phyloP scores from a whole-genome alignment of 1,140 invertebrate species.

The Linepithema humile region DNA sequence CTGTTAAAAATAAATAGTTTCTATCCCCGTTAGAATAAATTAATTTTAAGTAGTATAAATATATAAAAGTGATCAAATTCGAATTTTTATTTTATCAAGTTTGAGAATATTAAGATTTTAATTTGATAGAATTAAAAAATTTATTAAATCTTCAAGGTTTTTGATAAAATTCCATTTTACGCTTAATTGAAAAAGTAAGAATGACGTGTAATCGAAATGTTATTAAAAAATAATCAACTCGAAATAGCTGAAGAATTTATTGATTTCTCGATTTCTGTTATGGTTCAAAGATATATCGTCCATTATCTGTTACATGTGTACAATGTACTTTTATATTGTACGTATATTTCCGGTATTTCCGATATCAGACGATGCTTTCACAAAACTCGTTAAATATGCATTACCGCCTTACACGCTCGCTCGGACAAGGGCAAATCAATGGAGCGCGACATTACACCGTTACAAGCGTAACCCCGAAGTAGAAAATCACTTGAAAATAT shows the following conservation, averaged over 20 bases:
- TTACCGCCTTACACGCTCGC: background rate
- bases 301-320: too few species aligned
- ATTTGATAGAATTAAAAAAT: too few species aligned
- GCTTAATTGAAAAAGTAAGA: too few species aligned
- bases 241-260: background rate
- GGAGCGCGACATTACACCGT: background rate
- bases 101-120: background rate
- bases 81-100: background rate
- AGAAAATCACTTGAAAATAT: background rate
- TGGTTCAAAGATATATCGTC: background rate
- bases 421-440: conserved; percentile 17
- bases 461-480: background rate
- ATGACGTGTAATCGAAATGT: background rate
- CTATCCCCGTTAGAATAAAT: background rate
- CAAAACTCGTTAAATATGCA: conserved; percentile 38
- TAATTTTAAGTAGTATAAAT: background rate
- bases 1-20: background rate
- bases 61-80: background rate
- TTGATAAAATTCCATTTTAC: too few species aligned
- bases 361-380: conserved; percentile 13
- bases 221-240: background rate
- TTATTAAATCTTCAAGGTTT: too few species aligned
- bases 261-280: background rate
- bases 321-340: too few species aligned
- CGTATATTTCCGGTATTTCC: background rate